phyloP scores from a whole-genome alignment of 2,113 vertebrate genomes.

The Calonectris borealis region DNA sequence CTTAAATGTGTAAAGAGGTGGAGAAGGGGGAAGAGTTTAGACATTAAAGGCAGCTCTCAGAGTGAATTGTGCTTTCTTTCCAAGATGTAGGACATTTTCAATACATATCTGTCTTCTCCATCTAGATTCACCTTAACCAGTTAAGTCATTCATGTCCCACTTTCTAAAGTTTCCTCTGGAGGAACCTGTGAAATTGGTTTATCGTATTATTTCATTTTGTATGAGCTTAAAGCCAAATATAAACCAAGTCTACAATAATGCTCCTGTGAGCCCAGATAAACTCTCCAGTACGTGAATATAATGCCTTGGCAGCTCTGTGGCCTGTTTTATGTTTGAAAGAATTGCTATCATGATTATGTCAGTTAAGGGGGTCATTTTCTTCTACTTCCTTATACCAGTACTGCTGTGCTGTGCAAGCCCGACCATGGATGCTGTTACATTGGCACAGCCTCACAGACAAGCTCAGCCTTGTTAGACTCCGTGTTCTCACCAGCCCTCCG shows the following conservation, averaged over 20 bases:
- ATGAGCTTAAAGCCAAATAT: slow-evolving; percentile 47
- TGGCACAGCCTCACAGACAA: background rate
- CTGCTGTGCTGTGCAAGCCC: background rate
- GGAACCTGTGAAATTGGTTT: slow-evolving; percentile 44
- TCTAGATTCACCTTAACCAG: slow-evolving; percentile 18
- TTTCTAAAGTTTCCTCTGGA: slow-evolving; percentile 45
- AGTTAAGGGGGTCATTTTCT: background rate
- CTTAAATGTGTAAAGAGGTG: background rate
- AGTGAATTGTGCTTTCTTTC: background rate
- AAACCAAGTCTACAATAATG: slow-evolving; percentile 23
- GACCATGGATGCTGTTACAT: background rate
- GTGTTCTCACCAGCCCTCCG: background rate
- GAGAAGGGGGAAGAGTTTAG: background rate
- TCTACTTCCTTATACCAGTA: background rate
- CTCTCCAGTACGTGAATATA: background rate
- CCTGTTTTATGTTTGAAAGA: slow-evolving; percentile 16
- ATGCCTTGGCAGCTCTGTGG: background rate
- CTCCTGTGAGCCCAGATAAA: slow-evolving; percentile 21
- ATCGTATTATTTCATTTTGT: slow-evolving; percentile 26
- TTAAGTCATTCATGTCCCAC: slow-evolving; percentile 17
- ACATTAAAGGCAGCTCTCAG: background rate
- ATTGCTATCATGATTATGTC: background rate
- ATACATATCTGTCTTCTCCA: background rate
- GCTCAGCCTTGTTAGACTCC: background rate
- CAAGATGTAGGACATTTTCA: background rate